phyloP scores from a whole-genome alignment of 2,888 invertebrate species.

The Pammene fasciana region DNA sequence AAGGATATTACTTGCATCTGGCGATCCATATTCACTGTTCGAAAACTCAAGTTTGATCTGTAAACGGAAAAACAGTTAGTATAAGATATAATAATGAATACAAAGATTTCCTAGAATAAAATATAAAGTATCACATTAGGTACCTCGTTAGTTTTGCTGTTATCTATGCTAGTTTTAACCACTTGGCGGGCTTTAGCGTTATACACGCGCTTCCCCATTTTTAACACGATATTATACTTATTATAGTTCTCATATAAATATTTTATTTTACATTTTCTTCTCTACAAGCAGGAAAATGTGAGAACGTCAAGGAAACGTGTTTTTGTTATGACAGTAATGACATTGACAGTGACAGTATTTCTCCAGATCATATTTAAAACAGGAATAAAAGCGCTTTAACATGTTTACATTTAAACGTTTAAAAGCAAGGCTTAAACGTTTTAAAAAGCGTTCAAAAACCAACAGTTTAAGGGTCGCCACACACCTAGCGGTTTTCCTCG shows the following conservation, averaged over 20 bases:
- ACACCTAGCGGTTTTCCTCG: too few relatives aligned
- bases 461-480: too few relatives aligned
- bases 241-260: neutral
- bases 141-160: slow-evolving; percentile 87
- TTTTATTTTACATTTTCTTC: slow-evolving; percentile 16
- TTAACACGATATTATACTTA: slow-evolving; percentile 41
- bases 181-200: slow-evolving; percentile 90
- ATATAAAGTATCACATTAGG: slow-evolving; percentile 22
- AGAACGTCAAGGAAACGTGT: slow-evolving; percentile 51
- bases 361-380: neutral
- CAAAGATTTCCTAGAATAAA: neutral
- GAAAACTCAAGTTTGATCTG: slow-evolving; percentile 87
- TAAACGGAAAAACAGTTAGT: slow-evolving; percentile 38
- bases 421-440: neutral
- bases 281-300: neutral
- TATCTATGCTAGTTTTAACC: slow-evolving; percentile 87
- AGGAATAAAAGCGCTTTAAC: neutral
- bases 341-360: neutral
- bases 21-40: slow-evolving; percentile 82
- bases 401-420: neutral
- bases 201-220: slow-evolving; percentile 88
- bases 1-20: slow-evolving; percentile 89
- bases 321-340: slow-evolving; percentile 63
- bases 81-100: slow-evolving; percentile 13
- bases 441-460: slow-evolving; percentile 3